A percentile compares a stretch with the other conserved stretches of the same genome.
Evolutionary conservation across 2,797 vertebrate species (phyloP).

Genomic region (Toxotes lorentzi): DNA sequence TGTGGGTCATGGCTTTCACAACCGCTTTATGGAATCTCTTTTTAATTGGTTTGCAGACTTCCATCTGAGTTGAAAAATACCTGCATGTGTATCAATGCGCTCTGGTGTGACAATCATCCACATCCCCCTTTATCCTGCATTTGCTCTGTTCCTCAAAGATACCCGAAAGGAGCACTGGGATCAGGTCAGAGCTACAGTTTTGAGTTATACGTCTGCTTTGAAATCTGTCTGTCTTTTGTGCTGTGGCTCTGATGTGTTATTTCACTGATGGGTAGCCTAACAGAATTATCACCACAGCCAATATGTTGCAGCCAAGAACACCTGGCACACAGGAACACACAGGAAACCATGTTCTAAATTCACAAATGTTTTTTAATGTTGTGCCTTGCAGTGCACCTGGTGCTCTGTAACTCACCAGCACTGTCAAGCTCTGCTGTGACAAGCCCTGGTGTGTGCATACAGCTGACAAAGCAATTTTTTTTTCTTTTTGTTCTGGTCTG

Average conservation of each 20-base stretch:
- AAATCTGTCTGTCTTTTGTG: slow-evolving; percentile 47
- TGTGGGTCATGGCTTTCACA: slow-evolving; percentile 84
- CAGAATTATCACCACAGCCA: slow-evolving; percentile 49
- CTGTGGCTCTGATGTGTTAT: slow-evolving; percentile 52
- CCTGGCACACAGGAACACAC: slow-evolving; percentile 31
- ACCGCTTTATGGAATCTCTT: slow-evolving; percentile 82
- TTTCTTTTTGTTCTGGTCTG: slow-evolving; percentile 41
- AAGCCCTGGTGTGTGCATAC: slow-evolving; percentile 49
- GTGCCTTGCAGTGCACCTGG: slow-evolving; percentile 50
- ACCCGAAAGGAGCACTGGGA: slow-evolving; percentile 38
- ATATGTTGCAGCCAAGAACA: slow-evolving; percentile 41
- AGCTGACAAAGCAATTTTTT: slow-evolving; percentile 73
- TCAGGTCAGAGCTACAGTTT: slow-evolving; percentile 49
- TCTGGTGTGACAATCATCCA: slow-evolving; percentile 73
- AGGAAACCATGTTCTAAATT: slow-evolving; percentile 20
- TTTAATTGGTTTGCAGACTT: slow-evolving; percentile 85
- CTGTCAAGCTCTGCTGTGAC: slow-evolving; percentile 52
- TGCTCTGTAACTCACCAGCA: slow-evolving; percentile 19
- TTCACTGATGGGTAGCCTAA: slow-evolving; percentile 49
- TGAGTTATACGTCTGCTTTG: slow-evolving; percentile 57
- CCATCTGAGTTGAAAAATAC: slow-evolving; percentile 83
- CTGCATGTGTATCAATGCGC: slow-evolving; percentile 81
- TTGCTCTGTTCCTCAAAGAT: slow-evolving; percentile 47
- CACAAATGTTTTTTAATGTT: slow-evolving; percentile 6
- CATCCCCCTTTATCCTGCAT: slow-evolving; percentile 39